These are phyloP conservation scores for Trypoxylon attenuatum DNA, from an alignment of 2,888 invertebrate genomes.

Conservation along the genomic window DNA sequence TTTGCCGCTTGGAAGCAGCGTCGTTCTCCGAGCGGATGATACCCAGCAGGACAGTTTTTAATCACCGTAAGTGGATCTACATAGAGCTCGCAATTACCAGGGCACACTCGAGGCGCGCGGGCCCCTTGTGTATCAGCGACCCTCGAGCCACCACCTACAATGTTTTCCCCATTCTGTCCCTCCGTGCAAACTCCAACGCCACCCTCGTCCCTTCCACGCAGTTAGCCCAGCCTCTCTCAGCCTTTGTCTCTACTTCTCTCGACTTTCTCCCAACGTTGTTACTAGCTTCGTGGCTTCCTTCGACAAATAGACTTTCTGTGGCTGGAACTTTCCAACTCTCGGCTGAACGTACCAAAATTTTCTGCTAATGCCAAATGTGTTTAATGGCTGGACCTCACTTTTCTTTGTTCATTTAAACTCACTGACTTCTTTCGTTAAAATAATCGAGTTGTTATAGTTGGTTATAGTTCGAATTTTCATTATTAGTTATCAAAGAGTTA, in stretches of 20 bases:
- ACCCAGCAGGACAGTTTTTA: conserved; percentile 75
- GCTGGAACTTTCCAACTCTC: no score
- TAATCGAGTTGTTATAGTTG: no score
- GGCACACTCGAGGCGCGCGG: conserved; percentile 62
- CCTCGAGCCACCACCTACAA: conserved; percentile 47
- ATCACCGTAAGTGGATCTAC: conserved; percentile 75
- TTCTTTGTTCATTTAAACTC: no score
- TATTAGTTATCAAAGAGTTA: no score
- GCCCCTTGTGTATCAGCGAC: conserved; percentile 70
- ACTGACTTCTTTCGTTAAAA: no score
- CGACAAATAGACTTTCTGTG: no score
- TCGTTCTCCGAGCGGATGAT: conserved; percentile 58
- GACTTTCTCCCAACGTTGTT: no score
- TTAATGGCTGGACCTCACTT: no score
- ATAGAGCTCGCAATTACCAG: conserved; percentile 73
- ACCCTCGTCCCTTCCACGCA: conserved; percentile 28
- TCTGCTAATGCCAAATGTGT: no score
- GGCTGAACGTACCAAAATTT: no score
- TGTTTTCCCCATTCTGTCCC: conserved; percentile 61
- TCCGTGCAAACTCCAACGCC: conserved; percentile 28
- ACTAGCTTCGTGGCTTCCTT: no score
- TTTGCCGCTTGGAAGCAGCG: conserved; percentile 21
- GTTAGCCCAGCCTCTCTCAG: conserved; percentile 18
- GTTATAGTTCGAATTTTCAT: no score
- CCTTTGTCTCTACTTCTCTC: background rate